Conservation (phyloP, 2,113 vertebrate species). For the Fulmarus glacialis region DNA sequence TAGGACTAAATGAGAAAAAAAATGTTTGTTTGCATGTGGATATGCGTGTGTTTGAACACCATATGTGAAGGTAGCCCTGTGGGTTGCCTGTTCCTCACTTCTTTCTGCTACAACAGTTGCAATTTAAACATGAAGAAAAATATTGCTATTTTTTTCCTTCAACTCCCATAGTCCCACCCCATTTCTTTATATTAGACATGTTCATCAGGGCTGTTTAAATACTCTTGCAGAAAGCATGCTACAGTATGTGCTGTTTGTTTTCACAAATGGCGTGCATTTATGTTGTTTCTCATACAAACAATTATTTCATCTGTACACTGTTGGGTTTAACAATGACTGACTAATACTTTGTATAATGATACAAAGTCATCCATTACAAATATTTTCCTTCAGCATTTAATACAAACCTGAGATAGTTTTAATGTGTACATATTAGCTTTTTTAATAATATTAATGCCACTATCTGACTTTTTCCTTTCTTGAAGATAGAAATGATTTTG, state of each 20-base stretch:
- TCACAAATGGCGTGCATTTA: neutral
- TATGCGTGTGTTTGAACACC: neutral
- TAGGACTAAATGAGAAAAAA: neutral
- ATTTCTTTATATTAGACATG: neutral
- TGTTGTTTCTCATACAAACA: neutral
- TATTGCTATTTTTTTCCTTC: neutral
- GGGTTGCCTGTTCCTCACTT: neutral
- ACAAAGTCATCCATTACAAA: neutral
- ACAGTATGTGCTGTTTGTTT: neutral
- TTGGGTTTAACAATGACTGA: neutral
- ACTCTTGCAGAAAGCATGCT: neutral
- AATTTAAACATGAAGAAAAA: neutral
- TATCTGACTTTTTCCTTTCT: neutral
- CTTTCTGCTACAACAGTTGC: neutral
- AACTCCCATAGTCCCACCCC: neutral
- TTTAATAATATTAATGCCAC: neutral
- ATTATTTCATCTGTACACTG: neutral
- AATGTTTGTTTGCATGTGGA: neutral
- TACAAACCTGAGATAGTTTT: neutral
- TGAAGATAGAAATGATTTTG: neutral
- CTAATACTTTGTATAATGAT: neutral
- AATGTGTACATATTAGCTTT: neutral
- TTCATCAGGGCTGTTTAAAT: neutral
- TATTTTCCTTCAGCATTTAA: conserved; percentile 11
- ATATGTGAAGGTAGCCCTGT: neutral